phyloP scores from a whole-genome alignment of 2,888 invertebrate species.

The Antheraea yamamai region DNA sequence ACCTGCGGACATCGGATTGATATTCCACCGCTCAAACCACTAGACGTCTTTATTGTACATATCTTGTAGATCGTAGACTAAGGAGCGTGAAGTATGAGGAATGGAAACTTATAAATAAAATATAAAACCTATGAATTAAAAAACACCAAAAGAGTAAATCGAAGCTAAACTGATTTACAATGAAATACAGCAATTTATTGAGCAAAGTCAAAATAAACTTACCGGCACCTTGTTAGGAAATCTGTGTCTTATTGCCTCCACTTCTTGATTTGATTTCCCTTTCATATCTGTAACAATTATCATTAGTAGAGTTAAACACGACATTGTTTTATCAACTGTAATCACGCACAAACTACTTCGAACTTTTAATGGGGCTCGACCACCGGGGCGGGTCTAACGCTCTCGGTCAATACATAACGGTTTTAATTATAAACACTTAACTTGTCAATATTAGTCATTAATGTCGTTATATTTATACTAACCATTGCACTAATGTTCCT shows the following conservation, averaged over 20 bases:
- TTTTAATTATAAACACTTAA: background rate
- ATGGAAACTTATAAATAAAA: no score
- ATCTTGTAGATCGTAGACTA: no score
- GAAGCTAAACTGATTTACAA: no score
- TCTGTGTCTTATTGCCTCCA: slow-evolving; percentile 86
- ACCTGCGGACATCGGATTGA: no score
- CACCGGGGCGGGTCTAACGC: background rate
- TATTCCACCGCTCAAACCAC: no score
- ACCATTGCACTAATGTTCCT: background rate
- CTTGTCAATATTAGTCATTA: background rate
- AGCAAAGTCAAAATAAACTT: slow-evolving; percentile 55
- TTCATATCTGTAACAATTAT: slow-evolving; percentile 52
- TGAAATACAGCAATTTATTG: no score
- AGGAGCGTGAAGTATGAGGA: no score
- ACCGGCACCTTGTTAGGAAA: slow-evolving; percentile 92
- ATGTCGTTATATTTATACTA: background rate
- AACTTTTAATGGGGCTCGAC: background rate
- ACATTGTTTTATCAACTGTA: background rate
- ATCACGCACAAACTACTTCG: background rate
- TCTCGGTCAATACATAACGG: background rate
- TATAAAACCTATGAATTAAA: no score
- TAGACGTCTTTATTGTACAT: no score
- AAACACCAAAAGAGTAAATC: no score
- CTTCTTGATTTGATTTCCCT: slow-evolving; percentile 79
- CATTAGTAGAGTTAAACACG: background rate